Base-by-base conservation (phyloP, 2,888 invertebrate species). In the Cheilosia vernalis region DNA sequence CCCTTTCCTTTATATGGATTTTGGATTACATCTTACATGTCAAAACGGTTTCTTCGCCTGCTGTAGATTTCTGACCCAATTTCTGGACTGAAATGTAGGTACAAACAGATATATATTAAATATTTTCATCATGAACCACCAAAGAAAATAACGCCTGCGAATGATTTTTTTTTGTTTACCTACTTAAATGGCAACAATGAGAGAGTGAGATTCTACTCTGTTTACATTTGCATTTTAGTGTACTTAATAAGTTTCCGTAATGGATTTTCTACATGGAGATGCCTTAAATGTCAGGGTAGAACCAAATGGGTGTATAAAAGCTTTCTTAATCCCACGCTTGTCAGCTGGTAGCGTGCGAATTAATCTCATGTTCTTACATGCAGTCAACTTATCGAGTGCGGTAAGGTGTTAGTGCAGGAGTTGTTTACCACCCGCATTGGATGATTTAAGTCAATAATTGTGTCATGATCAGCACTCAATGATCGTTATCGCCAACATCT, bases 1-100 rank as follows among this genome's bases (percentile, higher is more conserved):
- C 10, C 47, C 44, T 24, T 37, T 13, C 15, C 56, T 21, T 53
- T 53, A 21, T 53, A 83, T 78, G 82, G 78, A 83, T 78, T 83
- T 78, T 72, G 82, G 82, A 83, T 83, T 78, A 78, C 64, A 47
- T n/a, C 78, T 83, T 78, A 78, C 64, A 47, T n/a, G 49, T 70
- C 60, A 77, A 72, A 61, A 66, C 64, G 72, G 60, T 55, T 66
- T 66, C 78, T 19, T 61, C 53, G 30, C 21, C 21, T 19, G 47
- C 47, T 49, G 44, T 66, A 44, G 40, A 47, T 17, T 56, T 44
- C 47, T 13, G 47, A 70, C 47, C 49, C 37, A 44, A 73, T 83
- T 78, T 73, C 67, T 21, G 30, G 51, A 70, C 30, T 72, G 66
- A 78, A 72, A 78, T 67, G 66, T 73, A 67, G 55, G 78, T 78